A percentile compares a stretch with the other conserved stretches of the same genome.
Evolutionary conservation across 2,797 vertebrate genomes (phyloP).

Genomic region (Oreochromis mossambicus): DNA sequence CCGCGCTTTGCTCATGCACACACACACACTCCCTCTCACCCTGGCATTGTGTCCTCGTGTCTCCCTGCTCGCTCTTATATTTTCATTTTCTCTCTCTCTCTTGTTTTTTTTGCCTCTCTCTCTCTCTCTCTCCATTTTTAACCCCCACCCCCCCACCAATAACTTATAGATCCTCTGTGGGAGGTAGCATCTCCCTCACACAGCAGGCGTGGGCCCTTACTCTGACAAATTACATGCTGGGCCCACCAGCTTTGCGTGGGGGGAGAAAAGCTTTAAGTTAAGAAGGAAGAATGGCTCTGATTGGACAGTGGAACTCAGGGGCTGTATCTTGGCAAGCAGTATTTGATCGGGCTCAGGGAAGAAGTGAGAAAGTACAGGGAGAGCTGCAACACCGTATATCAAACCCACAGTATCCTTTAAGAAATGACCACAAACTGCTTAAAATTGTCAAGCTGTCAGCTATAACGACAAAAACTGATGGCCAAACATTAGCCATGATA

Average conservation of each 20-base stretch:
- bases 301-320: conserved; percentile 63
- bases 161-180: conserved; percentile 77
- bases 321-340: conserved; percentile 57
- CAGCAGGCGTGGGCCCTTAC: conserved; percentile 77
- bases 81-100: conserved; percentile 25
- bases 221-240: conserved; percentile 80
- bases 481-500: conserved; percentile 10
- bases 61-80: conserved; percentile 60
- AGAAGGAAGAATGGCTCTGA: conserved; percentile 64
- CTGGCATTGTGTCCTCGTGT: conserved; percentile 74
- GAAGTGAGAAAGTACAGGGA: conserved; percentile 39
- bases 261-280: conserved; percentile 69
- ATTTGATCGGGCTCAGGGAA: conserved; percentile 53
- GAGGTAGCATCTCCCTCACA: conserved; percentile 79
- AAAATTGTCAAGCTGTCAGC: conserved; percentile 31
- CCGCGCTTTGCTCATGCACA: conserved; percentile 60
- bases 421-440: conserved; percentile 40
- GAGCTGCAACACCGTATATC: conserved; percentile 19
- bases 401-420: conserved; percentile 43
- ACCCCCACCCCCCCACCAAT: conserved; percentile 15
- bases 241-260: conserved; percentile 76
- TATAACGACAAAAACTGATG: conserved; percentile 13
- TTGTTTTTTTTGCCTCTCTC: not conserved
- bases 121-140: conserved; percentile 31
- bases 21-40: conserved; percentile 59